Evolutionary conservation across 1,140 invertebrate genomes (phyloP), one percentile per base, ranked within the genome.

Genomic region (Atta texana): DNA sequence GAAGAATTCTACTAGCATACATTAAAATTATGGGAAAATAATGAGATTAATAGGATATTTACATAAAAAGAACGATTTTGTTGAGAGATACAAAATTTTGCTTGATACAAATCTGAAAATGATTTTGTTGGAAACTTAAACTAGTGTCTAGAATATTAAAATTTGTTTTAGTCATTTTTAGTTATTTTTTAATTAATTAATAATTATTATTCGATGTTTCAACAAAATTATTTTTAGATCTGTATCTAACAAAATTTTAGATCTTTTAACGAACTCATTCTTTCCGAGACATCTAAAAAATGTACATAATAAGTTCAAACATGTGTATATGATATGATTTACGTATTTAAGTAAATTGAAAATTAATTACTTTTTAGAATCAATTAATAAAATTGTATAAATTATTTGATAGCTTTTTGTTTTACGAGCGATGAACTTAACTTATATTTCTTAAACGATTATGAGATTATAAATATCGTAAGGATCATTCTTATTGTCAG

Each of bases 311-410:
- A 31, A 0, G 14, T 66, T 24, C 12, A 53, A 44, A 75, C 12
- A 24, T 16, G 3, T 51, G 39, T 44, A 2, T 39, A 14, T 28
- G n/a, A 53, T 51, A 24, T 31, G 7, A 24, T 2, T 34, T 28
- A n/a, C 28, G 6, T 14, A 53, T n/a, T 44, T 18, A 16, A 44
- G n/a, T 14, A 49, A 77, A 64, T 44, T 44, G 28, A 49, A 44
- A 49, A 49, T 44, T 44, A 28, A 63, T 49, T 77, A 44, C 49
- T 28, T 16, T 16, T 28, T 3, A 55, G 4, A 53, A 44, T 57
- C 16, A 61, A 7, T 72, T 72, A 72, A 72, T 8, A 10, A 74
- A 74, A 14, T 66, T 66, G 44, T 14, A 14, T 14, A 68, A 68
- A 39, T 39, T 34, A 39, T 64, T 64, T 66, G 6, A 66, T 16